Evolutionary conservation across 2,888 invertebrate species (phyloP).

Genomic region (Rhopalosiphum nymphaeae): DNA sequence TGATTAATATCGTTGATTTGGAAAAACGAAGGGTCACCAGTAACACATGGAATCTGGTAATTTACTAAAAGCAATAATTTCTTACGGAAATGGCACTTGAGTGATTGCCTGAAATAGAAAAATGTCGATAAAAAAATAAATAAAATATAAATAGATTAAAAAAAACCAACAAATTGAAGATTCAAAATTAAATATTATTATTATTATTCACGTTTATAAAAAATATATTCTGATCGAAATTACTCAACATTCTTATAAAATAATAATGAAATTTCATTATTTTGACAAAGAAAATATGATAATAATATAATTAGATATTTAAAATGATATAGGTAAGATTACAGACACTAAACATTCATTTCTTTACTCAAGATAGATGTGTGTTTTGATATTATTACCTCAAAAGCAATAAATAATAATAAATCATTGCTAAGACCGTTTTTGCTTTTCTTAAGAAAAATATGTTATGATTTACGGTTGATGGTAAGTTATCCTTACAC

Average conservation of each 20-base stretch:
- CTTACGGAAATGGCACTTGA: not conserved
- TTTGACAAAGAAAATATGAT: not conserved
- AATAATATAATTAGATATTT: not conserved
- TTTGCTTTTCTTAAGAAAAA: not conserved
- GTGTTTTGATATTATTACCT: not conserved
- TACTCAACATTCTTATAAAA: not conserved
- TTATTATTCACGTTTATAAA: not conserved
- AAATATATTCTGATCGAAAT: not conserved
- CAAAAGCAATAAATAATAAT: not conserved
- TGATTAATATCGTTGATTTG: constrained; percentile 55
- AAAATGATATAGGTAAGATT: not conserved
- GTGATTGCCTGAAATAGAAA: not conserved
- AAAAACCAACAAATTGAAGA: not conserved
- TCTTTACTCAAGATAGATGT: not conserved
- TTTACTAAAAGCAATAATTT: constrained; percentile 46
- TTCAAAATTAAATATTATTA: not conserved
- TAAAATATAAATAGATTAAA: not conserved
- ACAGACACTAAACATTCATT: not conserved
- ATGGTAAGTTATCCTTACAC: not conserved
- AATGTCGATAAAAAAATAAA: not conserved
- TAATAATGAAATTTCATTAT: not conserved
- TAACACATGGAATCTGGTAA: not conserved
- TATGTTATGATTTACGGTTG: not conserved
- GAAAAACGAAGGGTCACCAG: constrained; percentile 34
- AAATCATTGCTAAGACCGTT: not conserved